A percentile compares a stretch with the other conserved stretches of the same genome.
Evolutionary conservation across 1,140 invertebrate species (phyloP).

Genomic region (Batillaria attramentaria): DNA sequence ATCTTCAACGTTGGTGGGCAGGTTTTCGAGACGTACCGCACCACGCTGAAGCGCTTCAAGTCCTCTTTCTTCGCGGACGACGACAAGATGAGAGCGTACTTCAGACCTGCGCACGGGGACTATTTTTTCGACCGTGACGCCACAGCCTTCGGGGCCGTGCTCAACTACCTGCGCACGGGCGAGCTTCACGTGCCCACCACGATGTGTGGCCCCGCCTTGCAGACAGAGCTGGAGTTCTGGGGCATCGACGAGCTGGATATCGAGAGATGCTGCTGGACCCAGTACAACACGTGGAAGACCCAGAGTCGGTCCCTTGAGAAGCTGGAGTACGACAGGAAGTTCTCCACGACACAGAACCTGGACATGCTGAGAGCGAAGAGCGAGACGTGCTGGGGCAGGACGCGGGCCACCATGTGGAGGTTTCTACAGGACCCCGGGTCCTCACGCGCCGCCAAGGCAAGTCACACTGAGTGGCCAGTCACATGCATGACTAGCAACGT

Average conservation of each 20-base stretch:
- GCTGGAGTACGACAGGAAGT: slow-evolving; percentile 65
- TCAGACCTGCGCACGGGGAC: slow-evolving; percentile 80
- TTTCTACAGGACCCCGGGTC: slow-evolving; percentile 64
- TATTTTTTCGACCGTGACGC: slow-evolving; percentile 69
- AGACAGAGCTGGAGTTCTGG: slow-evolving; percentile 68
- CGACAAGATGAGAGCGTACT: slow-evolving; percentile 60
- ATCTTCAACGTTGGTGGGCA: slow-evolving; percentile 65
- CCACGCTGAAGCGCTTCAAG: slow-evolving; percentile 59
- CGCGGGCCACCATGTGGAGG: slow-evolving; percentile 51
- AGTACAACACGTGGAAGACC: slow-evolving; percentile 69
- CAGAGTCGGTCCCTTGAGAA: slow-evolving; percentile 66
- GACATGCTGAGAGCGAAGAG: slow-evolving; percentile 46
- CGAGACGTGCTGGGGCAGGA: slow-evolving; percentile 49
- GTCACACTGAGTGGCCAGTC: too few species aligned
- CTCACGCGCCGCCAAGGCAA: slow-evolving; percentile 61
- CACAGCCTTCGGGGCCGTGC: slow-evolving; percentile 58
- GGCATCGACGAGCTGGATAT: slow-evolving; percentile 66
- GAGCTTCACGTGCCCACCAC: slow-evolving; percentile 67
- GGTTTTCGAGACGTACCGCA: slow-evolving; percentile 60
- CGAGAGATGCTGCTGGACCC: slow-evolving; percentile 67
- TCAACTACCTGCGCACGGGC: slow-evolving; percentile 66
- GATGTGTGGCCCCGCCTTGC: slow-evolving; percentile 62
- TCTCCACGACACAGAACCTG: slow-evolving; percentile 58
- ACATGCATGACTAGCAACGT: too few species aligned
- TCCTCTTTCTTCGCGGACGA: slow-evolving; percentile 57